Percentiles rank a stretch among this genome's conserved stretches.
Conservation (phyloP, 2,797 vertebrate genomes). For the Melanotaenia nigrans region DNA sequence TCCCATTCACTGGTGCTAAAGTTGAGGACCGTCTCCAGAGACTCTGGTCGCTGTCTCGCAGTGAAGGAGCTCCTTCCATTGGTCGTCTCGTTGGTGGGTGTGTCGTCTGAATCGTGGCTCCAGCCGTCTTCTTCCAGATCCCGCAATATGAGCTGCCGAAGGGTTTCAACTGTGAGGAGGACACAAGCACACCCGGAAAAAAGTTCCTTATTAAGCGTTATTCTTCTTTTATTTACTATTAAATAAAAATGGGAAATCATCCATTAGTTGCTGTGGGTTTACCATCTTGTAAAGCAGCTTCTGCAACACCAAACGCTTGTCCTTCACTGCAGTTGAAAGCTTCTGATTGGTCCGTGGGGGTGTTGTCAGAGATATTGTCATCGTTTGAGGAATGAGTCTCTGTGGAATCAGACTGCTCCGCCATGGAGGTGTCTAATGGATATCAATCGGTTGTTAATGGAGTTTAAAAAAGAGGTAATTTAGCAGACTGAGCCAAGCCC, state of each 20-base stretch:
- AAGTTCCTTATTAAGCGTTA: not conserved
- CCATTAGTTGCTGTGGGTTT: not conserved
- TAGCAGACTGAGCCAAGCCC: not conserved
- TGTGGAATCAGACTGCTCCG: conserved; percentile 61
- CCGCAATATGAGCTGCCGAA: conserved; percentile 77
- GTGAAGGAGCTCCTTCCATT: conserved; percentile 56
- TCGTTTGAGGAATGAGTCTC: conserved; percentile 64
- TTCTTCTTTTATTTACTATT: not conserved
- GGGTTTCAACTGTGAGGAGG: conserved; percentile 72
- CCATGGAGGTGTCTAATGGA: conserved; percentile 63
- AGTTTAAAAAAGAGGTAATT: not conserved
- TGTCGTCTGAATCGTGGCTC: conserved; percentile 80
- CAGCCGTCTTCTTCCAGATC: conserved; percentile 76
- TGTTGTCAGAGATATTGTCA: conserved; percentile 49
- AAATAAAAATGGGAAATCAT: not conserved
- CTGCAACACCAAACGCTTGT: conserved; percentile 61
- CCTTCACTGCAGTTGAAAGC: conserved; percentile 34
- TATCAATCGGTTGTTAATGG: too few species aligned
- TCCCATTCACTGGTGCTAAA: conserved; percentile 53
- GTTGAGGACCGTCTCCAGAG: conserved; percentile 47
- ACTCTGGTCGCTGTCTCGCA: conserved; percentile 41
- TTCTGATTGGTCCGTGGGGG: conserved; percentile 55
- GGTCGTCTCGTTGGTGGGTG: conserved; percentile 80
- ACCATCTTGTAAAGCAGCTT: conserved; percentile 81
- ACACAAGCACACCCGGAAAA: too few species aligned